Conservation (phyloP, 2,797 vertebrate genomes). For the Apogon hyalosoma region DNA sequence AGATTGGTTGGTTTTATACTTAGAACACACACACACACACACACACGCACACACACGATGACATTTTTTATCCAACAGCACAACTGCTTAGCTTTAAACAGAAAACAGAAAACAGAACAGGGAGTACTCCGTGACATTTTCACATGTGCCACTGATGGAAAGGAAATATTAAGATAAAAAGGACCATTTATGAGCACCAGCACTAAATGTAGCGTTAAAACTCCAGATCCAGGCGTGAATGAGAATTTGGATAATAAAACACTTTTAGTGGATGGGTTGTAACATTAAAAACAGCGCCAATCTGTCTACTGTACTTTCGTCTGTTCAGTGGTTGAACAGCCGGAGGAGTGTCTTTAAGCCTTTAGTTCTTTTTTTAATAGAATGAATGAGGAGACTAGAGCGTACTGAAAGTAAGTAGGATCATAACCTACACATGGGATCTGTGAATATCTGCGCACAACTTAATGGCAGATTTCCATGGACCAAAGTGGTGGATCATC, state of each 20-base stretch:
- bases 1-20: conserved; percentile 30
- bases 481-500: no score
- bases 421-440: no score
- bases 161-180: not conserved
- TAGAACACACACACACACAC: conserved; percentile 23
- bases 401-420: no score
- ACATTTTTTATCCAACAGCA: conserved; percentile 12
- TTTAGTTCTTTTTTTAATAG: conserved; percentile 1
- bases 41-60: conserved; percentile 13
- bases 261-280: not conserved
- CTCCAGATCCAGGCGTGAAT: not conserved
- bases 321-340: not conserved
- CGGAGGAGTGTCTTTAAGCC: not conserved
- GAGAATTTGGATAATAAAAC: not conserved
- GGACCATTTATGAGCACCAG: not conserved
- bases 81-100: not conserved
- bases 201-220: not conserved
- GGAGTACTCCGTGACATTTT: not conserved
- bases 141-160: not conserved
- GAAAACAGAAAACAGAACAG: not conserved
- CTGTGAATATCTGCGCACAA: no score
- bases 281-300: not conserved
- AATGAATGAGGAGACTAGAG: not conserved
- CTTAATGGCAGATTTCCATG: no score
- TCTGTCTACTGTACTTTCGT: not conserved